Conservation (phyloP, 2,113 vertebrate species). For the Oreochromis niloticus region DNA sequence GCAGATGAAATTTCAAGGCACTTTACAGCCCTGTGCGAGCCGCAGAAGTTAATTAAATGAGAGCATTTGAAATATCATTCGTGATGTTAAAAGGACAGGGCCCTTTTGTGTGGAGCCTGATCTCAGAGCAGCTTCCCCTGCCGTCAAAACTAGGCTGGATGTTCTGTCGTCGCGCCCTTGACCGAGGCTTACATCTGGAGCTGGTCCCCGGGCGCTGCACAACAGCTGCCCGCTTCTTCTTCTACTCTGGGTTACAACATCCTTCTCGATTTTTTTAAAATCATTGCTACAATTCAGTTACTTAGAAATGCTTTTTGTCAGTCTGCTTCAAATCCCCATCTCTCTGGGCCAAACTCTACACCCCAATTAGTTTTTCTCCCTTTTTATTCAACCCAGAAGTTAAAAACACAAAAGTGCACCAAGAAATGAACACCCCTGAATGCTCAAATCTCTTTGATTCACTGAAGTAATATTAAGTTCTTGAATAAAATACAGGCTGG, state of each 20-base stretch:
- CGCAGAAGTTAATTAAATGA: neutral
- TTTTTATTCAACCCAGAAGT: neutral
- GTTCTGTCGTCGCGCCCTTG: neutral
- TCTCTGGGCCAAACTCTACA: neutral
- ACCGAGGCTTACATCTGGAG: neutral
- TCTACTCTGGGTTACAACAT: neutral
- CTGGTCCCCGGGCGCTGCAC: neutral
- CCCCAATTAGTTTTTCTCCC: neutral
- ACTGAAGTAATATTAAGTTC: neutral
- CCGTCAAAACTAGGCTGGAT: neutral
- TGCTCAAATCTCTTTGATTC: neutral
- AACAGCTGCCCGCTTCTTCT: neutral
- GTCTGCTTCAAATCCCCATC: neutral
- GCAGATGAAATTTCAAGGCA: neutral
- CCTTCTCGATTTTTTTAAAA: fast-evolving
- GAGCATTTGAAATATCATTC: neutral
- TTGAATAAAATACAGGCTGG: neutral
- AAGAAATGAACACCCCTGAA: neutral
- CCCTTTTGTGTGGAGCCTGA: neutral
- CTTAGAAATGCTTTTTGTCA: neutral
- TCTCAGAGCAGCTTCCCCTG: neutral
- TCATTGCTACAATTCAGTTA: neutral
- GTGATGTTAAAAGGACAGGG: neutral
- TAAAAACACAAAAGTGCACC: neutral
- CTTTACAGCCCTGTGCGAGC: neutral